Conservation (phyloP, 2,888 invertebrate genomes). For the Drosophila robusta region DNA sequence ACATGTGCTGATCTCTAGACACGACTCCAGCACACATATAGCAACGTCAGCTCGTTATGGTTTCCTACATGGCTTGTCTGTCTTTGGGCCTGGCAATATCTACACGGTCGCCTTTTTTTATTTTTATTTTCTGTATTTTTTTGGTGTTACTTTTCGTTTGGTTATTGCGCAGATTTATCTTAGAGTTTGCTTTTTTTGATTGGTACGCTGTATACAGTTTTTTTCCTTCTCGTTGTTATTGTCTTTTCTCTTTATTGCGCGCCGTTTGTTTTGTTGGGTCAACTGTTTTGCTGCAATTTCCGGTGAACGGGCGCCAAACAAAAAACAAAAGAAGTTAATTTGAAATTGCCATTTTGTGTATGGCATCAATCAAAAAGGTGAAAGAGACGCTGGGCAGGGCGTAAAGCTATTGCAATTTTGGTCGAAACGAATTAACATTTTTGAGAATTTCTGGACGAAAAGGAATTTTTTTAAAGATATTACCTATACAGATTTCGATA, state of each 20-base stretch:
- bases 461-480: too few relatives aligned
- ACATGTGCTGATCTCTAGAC: slow-evolving; percentile 54
- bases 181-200: slow-evolving; percentile 47
- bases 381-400: slow-evolving; percentile 4
- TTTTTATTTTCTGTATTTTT: slow-evolving; percentile 21
- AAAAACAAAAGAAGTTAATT: slow-evolving; percentile 1
- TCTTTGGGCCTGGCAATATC: slow-evolving; percentile 22
- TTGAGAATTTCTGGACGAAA: too few relatives aligned
- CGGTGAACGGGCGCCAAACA: slow-evolving; percentile 29
- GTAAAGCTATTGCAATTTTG: slow-evolving; percentile 40
- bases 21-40: slow-evolving; percentile 23
- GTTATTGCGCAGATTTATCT: slow-evolving; percentile 61
- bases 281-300: slow-evolving; percentile 49
- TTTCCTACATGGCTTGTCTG: slow-evolving; percentile 57
- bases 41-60: slow-evolving; percentile 69
- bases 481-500: too few relatives aligned
- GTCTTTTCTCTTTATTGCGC: slow-evolving; percentile 25
- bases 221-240: slow-evolving; percentile 6
- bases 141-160: slow-evolving; percentile 63
- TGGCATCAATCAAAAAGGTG: slow-evolving; percentile 33
- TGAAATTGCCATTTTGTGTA: slow-evolving; percentile 38
- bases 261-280: slow-evolving; percentile 24
- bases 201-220: slow-evolving; percentile 36
- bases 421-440: too few relatives aligned
- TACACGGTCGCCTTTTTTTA: slow-evolving; percentile 46